A percentile compares a stretch with the other conserved stretches of the same genome.
Conservation (phyloP, 1,140 invertebrate genomes). For the Drosophila tani region DNA sequence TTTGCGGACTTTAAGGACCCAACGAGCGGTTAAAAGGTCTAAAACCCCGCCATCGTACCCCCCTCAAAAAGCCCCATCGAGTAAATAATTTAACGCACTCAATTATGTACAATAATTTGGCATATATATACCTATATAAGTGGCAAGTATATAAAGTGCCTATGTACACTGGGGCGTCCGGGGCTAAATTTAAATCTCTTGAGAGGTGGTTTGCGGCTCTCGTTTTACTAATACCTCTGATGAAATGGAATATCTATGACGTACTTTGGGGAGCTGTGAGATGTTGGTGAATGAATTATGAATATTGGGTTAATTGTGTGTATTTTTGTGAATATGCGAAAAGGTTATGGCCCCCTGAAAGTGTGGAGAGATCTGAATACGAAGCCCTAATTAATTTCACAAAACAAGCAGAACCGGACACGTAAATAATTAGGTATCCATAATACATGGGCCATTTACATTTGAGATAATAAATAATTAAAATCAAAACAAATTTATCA, state of each 20-base stretch:
- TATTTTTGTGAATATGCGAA: conserved; percentile 3
- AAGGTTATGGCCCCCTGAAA: conserved; percentile 4
- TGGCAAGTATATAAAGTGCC: conserved; percentile 15
- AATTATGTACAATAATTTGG: conserved; percentile 76
- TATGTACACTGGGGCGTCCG: conserved; percentile 9
- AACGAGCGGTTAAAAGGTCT: conserved; percentile 8
- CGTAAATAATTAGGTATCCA: neutral
- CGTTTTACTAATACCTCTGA: conserved; percentile 38
- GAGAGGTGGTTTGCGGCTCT: conserved; percentile 19
- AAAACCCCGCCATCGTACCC: neutral
- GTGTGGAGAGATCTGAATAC: neutral
- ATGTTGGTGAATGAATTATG: conserved; percentile 39
- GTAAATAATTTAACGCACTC: conserved; percentile 76
- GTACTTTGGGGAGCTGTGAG: conserved; percentile 31
- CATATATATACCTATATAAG: conserved; percentile 15
- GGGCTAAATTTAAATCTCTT: conserved; percentile 51
- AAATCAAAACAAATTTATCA: neutral
- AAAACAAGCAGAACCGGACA: neutral
- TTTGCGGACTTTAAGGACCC: conserved; percentile 48
- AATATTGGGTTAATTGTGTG: conserved; percentile 27
- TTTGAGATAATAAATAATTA: neutral
- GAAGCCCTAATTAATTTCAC: conserved; percentile 4
- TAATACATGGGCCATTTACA: neutral
- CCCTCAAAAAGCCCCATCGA: conserved; percentile 41
- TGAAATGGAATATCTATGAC: conserved; percentile 50